phyloP scores from a whole-genome alignment of 2,888 invertebrate species.

The Trissoscelio sp. region DNA sequence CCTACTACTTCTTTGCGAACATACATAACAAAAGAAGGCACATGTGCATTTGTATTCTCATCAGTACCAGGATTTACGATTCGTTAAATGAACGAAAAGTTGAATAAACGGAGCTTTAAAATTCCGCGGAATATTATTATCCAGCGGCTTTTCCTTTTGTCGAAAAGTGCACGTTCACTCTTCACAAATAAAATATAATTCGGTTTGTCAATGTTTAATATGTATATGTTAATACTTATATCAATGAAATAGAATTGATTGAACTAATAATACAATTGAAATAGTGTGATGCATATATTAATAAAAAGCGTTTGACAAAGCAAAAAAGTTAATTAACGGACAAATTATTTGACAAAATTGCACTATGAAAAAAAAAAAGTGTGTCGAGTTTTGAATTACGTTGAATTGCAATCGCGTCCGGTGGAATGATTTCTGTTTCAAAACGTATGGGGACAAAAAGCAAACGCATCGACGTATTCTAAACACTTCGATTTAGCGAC shows the following conservation, averaged over 20 bases:
- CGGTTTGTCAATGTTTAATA: too few species aligned
- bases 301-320: neutral
- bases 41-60: neutral
- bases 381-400: conserved; percentile 18
- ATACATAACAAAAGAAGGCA: neutral
- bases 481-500: conserved; percentile 37
- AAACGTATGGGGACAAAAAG: conserved; percentile 7
- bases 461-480: conserved; percentile 28
- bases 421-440: conserved; percentile 19
- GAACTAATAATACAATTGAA: conserved; percentile 8
- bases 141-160: neutral
- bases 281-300: neutral
- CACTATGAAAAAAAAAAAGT: neutral
- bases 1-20: neutral
- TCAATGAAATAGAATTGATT: too few species aligned
- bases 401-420: neutral
- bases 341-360: conserved; percentile 5
- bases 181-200: too few species aligned
- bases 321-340: conserved; percentile 23
- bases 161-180: too few species aligned
- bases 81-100: conserved; percentile 9
- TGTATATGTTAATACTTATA: too few species aligned
- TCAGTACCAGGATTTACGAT: neutral
- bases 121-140: conserved; percentile 1
- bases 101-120: conserved; percentile 3